Base-by-base conservation (phyloP, 2,888 invertebrate species). In the Drosophila stalkeri region DNA sequence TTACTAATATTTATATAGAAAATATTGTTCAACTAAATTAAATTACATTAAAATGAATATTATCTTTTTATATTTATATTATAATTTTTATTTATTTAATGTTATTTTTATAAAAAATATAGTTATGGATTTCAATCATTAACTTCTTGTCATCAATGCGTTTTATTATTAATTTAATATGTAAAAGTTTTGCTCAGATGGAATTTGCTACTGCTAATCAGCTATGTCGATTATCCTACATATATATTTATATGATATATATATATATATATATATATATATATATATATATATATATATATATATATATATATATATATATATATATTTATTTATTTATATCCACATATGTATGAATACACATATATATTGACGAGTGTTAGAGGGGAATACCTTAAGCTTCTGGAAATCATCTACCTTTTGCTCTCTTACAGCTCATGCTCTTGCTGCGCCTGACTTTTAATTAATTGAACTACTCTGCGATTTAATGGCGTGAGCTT, bases 401-500 rank as follows among this genome's bases (percentile, higher is more conserved):
- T 47, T 0, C 47, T 27, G 0, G 16, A 46, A 12, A 46, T 23
- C 44, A 46, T 7, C 11, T 43, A 61, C 56, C 51, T 44, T 27
- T 59, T 49, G 20, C 14, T 14, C 12, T 12, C 3, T 35, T 39
- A 7, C 20, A 47, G 52, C 33, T 47, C 5, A 16, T 44, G 52
- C 14, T 35, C 60, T 62, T 27, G 64, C 43, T 46, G 31, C 64
- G 69, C 75, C 76, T 75, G 89, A 64, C 75, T 69, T 89, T 77
- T 78, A 87, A 89, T 89, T 89, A 85, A 85, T 85, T 81, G 82
- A 80, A 89, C 90, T 72, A 85, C 88, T 85, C 72, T 61, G 41
- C 60, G 54, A 66, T 67, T 74, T 75, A 64, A 39, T 39, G n/a
- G 41, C 18, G 35, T 3, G 56, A 20, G 67, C 27, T 46, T 47